A percentile compares a stretch with the other conserved stretches of the same genome.
phyloP scores from a whole-genome alignment of 2,113 vertebrate species.

The Melanocharis versteri region DNA sequence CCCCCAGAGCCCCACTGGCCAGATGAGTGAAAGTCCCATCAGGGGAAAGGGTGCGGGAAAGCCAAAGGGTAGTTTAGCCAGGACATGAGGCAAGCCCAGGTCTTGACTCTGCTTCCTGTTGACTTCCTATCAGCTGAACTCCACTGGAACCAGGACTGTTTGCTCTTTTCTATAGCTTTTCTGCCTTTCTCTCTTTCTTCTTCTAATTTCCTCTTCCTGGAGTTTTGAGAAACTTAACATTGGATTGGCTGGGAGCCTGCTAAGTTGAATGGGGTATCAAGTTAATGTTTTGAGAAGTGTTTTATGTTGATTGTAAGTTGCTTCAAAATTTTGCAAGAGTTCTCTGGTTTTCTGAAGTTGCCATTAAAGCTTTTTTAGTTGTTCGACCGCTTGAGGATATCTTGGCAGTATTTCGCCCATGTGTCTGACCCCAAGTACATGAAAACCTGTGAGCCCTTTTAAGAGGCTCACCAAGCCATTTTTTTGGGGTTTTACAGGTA shows the following conservation, averaged over 20 bases:
- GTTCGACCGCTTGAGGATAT: not conserved
- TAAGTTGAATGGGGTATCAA: not conserved
- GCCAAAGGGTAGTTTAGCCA: not conserved
- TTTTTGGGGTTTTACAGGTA: not conserved
- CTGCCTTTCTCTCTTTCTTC: not conserved
- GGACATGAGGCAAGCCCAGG: not conserved
- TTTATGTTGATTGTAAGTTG: not conserved
- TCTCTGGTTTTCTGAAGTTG: not conserved
- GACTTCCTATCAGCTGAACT: not conserved
- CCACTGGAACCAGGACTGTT: not conserved
- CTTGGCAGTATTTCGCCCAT: not conserved
- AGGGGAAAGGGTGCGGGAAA: not conserved
- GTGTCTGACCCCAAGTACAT: rapidly evolving
- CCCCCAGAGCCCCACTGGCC: not conserved
- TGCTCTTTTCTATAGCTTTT: not conserved
- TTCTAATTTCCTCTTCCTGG: not conserved
- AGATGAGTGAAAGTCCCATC: not conserved
- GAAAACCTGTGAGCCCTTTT: not conserved
- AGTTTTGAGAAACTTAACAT: not conserved
- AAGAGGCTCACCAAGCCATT: not conserved
- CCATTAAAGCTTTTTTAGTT: not conserved
- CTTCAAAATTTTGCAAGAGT: not conserved
- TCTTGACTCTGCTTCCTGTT: not conserved
- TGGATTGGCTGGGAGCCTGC: not conserved
- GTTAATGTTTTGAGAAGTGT: not conserved